These are phyloP conservation scores for Ephestia elutella DNA, from an alignment of 1,140 invertebrate species.

Conservation along the genomic window DNA sequence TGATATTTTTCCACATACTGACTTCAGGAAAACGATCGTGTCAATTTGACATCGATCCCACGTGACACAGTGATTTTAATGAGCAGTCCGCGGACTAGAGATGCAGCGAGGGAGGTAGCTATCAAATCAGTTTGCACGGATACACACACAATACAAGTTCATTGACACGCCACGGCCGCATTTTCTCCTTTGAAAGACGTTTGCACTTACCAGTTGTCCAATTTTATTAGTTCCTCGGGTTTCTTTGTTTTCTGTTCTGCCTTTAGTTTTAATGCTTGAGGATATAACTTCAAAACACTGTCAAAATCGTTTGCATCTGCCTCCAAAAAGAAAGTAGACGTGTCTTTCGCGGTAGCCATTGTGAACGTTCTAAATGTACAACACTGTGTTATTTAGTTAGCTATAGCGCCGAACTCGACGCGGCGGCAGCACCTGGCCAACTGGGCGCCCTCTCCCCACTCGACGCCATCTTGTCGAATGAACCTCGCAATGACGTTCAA, in stretches of 20 bases:
- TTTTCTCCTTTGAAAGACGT: constrained; percentile 71
- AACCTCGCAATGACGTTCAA: constrained; percentile 68
- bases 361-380: constrained; percentile 77
- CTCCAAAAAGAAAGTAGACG: constrained; percentile 91
- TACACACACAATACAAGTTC: constrained; percentile 76
- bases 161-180: constrained; percentile 75
- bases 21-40: constrained; percentile 73
- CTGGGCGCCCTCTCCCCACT: constrained; percentile 72
- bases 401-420: constrained; percentile 74
- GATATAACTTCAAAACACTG: constrained; percentile 90
- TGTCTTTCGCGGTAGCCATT: constrained; percentile 90
- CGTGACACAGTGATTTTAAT: constrained; percentile 79
- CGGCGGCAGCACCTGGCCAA: constrained; percentile 74
- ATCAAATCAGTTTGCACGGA: constrained; percentile 76
- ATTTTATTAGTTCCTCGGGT: constrained; percentile 92
- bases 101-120: constrained; percentile 76
- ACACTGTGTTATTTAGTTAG: constrained; percentile 73
- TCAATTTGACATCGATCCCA: constrained; percentile 78
- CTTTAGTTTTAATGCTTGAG: constrained; percentile 89
- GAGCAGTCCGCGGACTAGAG: constrained; percentile 76
- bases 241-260: constrained; percentile 91
- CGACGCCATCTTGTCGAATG: constrained; percentile 66
- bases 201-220: constrained; percentile 92
- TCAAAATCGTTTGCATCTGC: constrained; percentile 90
- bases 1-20: constrained; percentile 70